Evolutionary conservation across 2,797 vertebrate genomes (phyloP).

Genomic region (Prionace glauca): DNA sequence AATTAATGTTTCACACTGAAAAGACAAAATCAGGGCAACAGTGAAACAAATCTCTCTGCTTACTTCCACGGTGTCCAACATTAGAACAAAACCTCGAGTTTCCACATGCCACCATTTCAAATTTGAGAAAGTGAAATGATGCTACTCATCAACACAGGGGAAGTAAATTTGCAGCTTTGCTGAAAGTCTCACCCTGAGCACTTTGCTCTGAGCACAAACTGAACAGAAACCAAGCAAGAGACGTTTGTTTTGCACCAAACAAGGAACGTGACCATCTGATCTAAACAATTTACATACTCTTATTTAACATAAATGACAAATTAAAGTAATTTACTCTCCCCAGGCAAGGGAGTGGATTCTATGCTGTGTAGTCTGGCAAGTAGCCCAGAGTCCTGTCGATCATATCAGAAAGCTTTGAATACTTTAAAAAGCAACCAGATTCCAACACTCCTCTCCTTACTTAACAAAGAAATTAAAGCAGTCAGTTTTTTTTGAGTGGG

Average conservation of each 20-base stretch:
- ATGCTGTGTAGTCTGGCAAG: constrained; percentile 41
- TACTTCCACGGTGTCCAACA: constrained; percentile 41
- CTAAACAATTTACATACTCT: constrained; percentile 46
- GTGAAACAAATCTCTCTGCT: neutral
- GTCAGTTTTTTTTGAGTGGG: neutral
- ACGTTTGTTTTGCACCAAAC: neutral
- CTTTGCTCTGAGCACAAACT: neutral
- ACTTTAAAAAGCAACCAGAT: neutral
- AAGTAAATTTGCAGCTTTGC: neutral
- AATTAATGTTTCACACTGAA: neutral
- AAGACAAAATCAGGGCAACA: neutral
- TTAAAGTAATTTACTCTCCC: constrained; percentile 45
- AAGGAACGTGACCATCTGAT: constrained; percentile 40
- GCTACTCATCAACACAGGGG: neutral
- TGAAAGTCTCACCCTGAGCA: neutral
- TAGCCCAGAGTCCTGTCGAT: constrained; percentile 38
- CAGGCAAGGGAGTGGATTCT: constrained; percentile 41
- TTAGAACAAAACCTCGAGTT: constrained; percentile 41
- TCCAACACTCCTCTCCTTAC: neutral
- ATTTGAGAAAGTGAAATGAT: neutral
- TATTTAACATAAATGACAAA: constrained; percentile 18
- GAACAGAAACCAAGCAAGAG: constrained; percentile 18
- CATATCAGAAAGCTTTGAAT: neutral
- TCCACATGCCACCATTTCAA: constrained; percentile 44
- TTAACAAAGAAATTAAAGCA: neutral